Conservation (phyloP, 1,140 invertebrate genomes). For the Acromyrmex echinatior region DNA sequence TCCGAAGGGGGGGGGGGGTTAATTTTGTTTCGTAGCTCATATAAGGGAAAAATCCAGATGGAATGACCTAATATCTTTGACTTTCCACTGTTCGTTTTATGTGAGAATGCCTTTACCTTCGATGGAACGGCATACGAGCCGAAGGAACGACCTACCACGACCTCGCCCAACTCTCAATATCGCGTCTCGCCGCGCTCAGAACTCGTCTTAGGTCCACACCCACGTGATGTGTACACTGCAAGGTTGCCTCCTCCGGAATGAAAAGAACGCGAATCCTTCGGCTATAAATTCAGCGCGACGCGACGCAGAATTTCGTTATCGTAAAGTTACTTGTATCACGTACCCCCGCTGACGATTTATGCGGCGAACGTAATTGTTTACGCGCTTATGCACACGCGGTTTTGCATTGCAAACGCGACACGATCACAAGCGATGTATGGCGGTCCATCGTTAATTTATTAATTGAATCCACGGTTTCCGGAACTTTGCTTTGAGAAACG, state of each 20-base stretch:
- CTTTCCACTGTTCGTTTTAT: slow-evolving; percentile 47
- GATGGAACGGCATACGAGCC: slow-evolving; percentile 50
- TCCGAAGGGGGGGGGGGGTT: no score
- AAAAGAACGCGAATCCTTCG: slow-evolving; percentile 63
- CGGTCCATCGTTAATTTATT: slow-evolving; percentile 28
- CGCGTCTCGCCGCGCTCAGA: slow-evolving; percentile 58
- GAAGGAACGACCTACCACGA: slow-evolving; percentile 71
- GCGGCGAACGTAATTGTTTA: slow-evolving; percentile 52
- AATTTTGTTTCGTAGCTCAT: neutral
- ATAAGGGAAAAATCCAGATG: neutral
- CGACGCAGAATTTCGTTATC: slow-evolving; percentile 58
- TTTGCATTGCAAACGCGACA: slow-evolving; percentile 38
- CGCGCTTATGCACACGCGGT: slow-evolving; percentile 8
- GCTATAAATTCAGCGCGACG: slow-evolving; percentile 61
- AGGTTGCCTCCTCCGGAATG: slow-evolving; percentile 66
- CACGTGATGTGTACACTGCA: slow-evolving; percentile 70
- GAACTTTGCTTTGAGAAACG: neutral
- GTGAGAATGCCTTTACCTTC: slow-evolving; percentile 64
- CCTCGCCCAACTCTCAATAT: slow-evolving; percentile 72
- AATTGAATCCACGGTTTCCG: slow-evolving; percentile 39
- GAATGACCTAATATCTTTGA: slow-evolving; percentile 12
- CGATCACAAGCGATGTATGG: neutral
- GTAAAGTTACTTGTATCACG: slow-evolving; percentile 48
- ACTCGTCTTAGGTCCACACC: slow-evolving; percentile 71
- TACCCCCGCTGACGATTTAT: slow-evolving; percentile 53